Evolutionary conservation across 1,140 invertebrate species (phyloP).

Genomic region (Coboldia fuscipes): DNA sequence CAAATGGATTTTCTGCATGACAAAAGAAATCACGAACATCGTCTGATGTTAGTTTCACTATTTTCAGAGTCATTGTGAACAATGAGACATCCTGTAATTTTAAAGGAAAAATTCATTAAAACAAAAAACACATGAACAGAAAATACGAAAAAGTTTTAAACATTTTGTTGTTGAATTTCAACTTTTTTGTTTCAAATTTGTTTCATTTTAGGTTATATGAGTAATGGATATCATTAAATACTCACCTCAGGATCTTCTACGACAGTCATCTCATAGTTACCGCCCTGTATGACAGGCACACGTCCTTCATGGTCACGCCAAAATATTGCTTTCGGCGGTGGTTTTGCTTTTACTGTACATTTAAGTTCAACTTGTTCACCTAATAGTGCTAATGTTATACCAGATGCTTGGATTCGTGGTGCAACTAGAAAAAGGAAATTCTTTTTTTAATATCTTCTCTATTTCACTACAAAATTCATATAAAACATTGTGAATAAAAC

Average conservation of each 20-base stretch:
- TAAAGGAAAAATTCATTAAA: no score
- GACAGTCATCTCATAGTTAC: constrained; percentile 42
- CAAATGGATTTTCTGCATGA: constrained; percentile 59
- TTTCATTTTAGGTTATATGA: constrained; percentile 1
- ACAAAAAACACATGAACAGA: no score
- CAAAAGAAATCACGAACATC: constrained; percentile 62
- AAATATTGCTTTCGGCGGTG: constrained; percentile 55
- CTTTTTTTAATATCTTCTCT: neutral
- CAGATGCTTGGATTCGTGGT: constrained; percentile 48
- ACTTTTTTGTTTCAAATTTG: constrained; percentile 16
- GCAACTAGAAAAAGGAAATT: constrained; percentile 27
- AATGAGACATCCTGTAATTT: constrained; percentile 22
- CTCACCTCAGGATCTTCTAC: constrained; percentile 28
- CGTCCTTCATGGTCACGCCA: constrained; percentile 48
- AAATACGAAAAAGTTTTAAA: no score
- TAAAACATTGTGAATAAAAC: no score
- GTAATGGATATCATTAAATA: neutral
- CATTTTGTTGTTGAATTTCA: no score
- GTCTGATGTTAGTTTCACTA: constrained; percentile 39
- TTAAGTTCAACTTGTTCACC: constrained; percentile 50
- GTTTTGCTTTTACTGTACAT: constrained; percentile 51
- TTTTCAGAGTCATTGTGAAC: constrained; percentile 47
- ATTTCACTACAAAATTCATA: no score
- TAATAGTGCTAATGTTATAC: constrained; percentile 45
- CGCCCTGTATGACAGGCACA: constrained; percentile 46